phyloP scores from a whole-genome alignment of 2,113 vertebrate species.

The Elephantulus edwardii region DNA sequence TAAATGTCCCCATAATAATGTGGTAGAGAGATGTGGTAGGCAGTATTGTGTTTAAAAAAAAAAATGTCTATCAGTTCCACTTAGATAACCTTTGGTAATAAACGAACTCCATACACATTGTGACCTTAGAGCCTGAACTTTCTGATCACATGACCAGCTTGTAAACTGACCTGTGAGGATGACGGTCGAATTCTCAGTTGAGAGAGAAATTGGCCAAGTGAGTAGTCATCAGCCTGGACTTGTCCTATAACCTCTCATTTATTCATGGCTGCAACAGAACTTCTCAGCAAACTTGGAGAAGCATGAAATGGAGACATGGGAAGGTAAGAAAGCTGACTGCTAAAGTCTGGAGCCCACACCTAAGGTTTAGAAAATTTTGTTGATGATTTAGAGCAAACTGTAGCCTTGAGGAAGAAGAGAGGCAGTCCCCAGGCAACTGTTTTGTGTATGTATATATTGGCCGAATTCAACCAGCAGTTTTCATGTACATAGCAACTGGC shows the following conservation, averaged over 20 bases:
- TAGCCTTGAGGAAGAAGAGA: conserved; percentile 61
- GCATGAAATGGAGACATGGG: conserved; percentile 97
- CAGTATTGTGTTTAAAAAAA: conserved; percentile 86
- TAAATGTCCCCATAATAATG: conserved; percentile 69
- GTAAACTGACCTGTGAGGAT: conserved; percentile 93
- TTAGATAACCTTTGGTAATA: conserved; percentile 93
- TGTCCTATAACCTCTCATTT: conserved; percentile 83
- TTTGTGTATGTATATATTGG: conserved; percentile 47
- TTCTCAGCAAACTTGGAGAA: conserved; percentile 84
- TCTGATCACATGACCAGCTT: conserved; percentile 92
- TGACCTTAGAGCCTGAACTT: conserved; percentile 97
- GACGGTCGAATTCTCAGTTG: conserved; percentile 81
- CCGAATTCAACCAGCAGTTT: conserved; percentile 60
- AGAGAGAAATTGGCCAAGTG: conserved; percentile 86
- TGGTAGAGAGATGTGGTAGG: conserved; percentile 79
- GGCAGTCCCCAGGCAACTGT: conserved; percentile 17
- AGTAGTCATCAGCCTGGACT: conserved; percentile 79
- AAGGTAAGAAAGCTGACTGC: conserved; percentile 86
- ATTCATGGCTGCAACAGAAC: conserved; percentile 89
- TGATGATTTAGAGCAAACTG: conserved; percentile 59
- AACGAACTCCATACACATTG: conserved; percentile 89
- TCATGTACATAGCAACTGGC: conserved; percentile 21
- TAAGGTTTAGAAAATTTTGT: conserved; percentile 51
- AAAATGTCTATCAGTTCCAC: conserved; percentile 94
- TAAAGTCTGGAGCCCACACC: background rate